Evolutionary conservation across 2,113 vertebrate species (phyloP).

Genomic region (Morone saxatilis): DNA sequence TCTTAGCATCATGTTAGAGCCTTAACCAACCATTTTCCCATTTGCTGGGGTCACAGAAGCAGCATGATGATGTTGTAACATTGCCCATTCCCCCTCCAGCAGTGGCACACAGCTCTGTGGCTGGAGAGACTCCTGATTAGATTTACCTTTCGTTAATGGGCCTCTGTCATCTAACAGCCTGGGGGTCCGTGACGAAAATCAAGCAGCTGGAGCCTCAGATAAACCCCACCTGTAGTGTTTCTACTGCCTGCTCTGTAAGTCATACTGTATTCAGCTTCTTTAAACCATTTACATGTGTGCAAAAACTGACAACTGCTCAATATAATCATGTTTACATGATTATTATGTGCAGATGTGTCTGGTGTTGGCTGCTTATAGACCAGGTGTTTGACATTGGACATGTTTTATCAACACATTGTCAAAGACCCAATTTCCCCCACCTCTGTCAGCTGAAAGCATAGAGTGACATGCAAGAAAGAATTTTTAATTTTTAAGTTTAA

Average conservation of each 20-base stretch:
- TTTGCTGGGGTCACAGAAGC: conserved; percentile 59
- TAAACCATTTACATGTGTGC: conserved; percentile 1
- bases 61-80: conserved; percentile 63
- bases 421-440: not conserved
- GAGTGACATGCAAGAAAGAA: no score
- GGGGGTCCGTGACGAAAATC: conserved; percentile 57
- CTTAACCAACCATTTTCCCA: conserved; percentile 33
- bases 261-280: not conserved
- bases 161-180: conserved; percentile 74
- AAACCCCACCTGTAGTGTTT: conserved; percentile 36
- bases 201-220: conserved; percentile 47
- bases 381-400: not conserved
- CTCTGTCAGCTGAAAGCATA: not conserved
- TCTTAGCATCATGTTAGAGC: conserved; percentile 23
- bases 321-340: not conserved
- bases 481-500: not conserved
- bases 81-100: conserved; percentile 64
- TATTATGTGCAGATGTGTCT: not conserved
- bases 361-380: not conserved
- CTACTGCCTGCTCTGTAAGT: conserved; percentile 4
- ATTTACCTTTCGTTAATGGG: conserved; percentile 85
- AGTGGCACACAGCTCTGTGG: conserved; percentile 70
- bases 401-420: not conserved
- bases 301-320: not conserved
- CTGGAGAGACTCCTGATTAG: conserved; percentile 78